phyloP scores from a whole-genome alignment of 30 jellyfish, hydroid and myxozoan genomes.

The Pelagia noctiluca region DNA sequence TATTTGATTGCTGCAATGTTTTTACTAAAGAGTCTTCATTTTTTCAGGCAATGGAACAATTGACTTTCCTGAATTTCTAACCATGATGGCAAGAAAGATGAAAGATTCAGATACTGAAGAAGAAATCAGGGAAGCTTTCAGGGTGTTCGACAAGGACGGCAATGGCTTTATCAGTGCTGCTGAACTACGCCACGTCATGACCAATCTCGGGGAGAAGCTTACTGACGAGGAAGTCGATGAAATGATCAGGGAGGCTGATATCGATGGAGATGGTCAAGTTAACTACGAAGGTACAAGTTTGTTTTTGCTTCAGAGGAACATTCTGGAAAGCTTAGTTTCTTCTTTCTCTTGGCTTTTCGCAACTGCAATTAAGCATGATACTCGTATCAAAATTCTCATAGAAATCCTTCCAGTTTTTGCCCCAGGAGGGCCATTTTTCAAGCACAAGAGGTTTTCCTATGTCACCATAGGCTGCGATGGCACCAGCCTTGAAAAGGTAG shows the following conservation, averaged over 20 bases:
- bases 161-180: slow-evolving; percentile 86
- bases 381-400: too few relatives aligned
- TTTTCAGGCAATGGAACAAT: slow-evolving; percentile 93
- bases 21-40: background rate
- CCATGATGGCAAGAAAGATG: slow-evolving; percentile 94
- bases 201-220: slow-evolving; percentile 86
- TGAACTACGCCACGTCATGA: slow-evolving; percentile 84
- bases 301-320: background rate
- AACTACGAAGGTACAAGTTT: slow-evolving; percentile 66
- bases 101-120: slow-evolving; percentile 92
- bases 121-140: slow-evolving; percentile 91
- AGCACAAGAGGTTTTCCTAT: too few relatives aligned
- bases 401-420: too few relatives aligned
- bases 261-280: slow-evolving; percentile 90
- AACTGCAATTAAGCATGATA: background rate
- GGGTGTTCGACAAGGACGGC: slow-evolving; percentile 89
- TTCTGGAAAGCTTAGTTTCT: too few relatives aligned
- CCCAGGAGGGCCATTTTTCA: too few relatives aligned
- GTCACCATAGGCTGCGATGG: too few relatives aligned
- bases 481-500: too few relatives aligned
- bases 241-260: slow-evolving; percentile 93
- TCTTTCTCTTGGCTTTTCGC: background rate
- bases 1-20: too few relatives aligned
- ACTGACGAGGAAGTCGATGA: slow-evolving; percentile 90
- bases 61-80: slow-evolving; percentile 92